These are phyloP conservation scores for Helogale parvula DNA, from an alignment of 2,113 vertebrate species.

Conservation along the genomic window DNA sequence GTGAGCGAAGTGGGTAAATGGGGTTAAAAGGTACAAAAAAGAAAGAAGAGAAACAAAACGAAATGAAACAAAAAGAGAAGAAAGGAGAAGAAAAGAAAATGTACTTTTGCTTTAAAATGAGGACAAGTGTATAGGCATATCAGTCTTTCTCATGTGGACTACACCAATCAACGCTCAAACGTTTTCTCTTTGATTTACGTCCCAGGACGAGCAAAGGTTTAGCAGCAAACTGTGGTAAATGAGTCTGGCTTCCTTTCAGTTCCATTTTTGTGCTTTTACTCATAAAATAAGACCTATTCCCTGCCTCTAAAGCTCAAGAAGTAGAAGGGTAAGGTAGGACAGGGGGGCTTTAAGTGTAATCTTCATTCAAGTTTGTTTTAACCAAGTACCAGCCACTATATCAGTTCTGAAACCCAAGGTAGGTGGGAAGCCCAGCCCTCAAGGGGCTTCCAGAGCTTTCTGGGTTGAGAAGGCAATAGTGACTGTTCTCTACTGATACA, in stretches of 20 bases:
- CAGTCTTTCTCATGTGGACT: background rate
- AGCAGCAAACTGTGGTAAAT: background rate
- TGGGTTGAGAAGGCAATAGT: background rate
- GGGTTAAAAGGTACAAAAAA: background rate
- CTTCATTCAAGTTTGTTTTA: conserved; percentile 22
- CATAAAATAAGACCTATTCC: background rate
- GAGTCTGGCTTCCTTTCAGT: conserved; percentile 16
- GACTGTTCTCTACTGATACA: background rate
- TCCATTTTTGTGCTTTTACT: background rate
- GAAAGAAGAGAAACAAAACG: background rate
- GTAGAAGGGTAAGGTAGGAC: background rate
- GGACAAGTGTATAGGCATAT: background rate
- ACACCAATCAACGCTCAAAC: background rate
- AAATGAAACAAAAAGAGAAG: background rate
- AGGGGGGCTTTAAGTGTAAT: background rate
- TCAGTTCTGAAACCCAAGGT: background rate
- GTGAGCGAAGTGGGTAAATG: background rate
- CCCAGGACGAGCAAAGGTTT: background rate
- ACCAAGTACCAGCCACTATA: background rate
- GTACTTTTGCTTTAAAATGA: background rate
- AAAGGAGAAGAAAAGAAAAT: background rate
- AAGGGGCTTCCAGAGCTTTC: background rate
- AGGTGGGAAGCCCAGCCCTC: background rate
- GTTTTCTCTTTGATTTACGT: conserved; percentile 21
- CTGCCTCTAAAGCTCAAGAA: background rate